phyloP scores from a whole-genome alignment of 2,888 invertebrate species.

The Opisthograptis luteolata region DNA sequence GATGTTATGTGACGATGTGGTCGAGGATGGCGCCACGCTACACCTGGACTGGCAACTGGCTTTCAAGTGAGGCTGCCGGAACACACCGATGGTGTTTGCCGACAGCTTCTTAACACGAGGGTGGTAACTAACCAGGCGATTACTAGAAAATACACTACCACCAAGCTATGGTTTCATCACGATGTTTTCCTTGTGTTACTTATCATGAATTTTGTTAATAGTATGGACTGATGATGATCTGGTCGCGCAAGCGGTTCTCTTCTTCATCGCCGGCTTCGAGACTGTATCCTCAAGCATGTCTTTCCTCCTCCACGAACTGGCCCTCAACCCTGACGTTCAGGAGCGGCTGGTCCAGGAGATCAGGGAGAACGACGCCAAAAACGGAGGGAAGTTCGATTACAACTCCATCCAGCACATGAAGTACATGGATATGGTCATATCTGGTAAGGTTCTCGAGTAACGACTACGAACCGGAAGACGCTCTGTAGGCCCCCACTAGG shows the following conservation, averaged over 20 bases:
- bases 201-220: slow-evolving; percentile 19
- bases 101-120: too few species aligned
- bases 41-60: too few species aligned
- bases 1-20: too few species aligned
- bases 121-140: too few species aligned
- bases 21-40: too few species aligned
- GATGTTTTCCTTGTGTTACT: not conserved
- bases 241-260: slow-evolving; percentile 76
- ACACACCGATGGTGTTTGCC: too few species aligned
- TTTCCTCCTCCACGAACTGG: slow-evolving; percentile 84
- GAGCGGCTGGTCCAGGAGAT: slow-evolving; percentile 82
- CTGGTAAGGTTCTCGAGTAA: slow-evolving; percentile 62
- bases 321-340: slow-evolving; percentile 84
- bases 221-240: slow-evolving; percentile 72
- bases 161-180: not conserved
- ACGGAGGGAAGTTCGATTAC: slow-evolving; percentile 74
- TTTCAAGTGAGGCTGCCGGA: too few species aligned
- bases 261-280: slow-evolving; percentile 85
- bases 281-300: slow-evolving; percentile 72
- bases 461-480: too few species aligned
- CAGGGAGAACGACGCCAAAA: slow-evolving; percentile 64
- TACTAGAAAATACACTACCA: too few species aligned
- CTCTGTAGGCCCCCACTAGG: too few species aligned
- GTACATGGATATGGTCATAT: slow-evolving; percentile 86
- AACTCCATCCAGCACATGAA: slow-evolving; percentile 80